Base-by-base conservation (phyloP, 2,888 invertebrate species). In the Liodrosophila aerea region DNA sequence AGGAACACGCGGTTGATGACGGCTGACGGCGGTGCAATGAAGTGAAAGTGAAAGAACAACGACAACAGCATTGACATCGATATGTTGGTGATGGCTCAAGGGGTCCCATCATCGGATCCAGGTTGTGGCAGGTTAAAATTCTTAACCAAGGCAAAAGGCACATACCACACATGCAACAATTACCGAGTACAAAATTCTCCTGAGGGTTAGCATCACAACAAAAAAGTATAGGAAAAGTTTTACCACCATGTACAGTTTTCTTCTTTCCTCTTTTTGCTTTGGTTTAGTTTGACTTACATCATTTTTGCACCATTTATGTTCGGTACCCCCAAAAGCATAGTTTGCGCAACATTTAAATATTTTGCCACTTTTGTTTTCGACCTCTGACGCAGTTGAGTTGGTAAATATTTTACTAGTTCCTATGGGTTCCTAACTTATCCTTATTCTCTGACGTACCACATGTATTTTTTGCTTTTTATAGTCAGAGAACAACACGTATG, bases 311-410 rank as follows among this genome's bases (percentile, higher is more conserved):
- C 36, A 51, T 47, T 62, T 62, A 12, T 51, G 22, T 39, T 34
- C 16, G 11, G 37, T 34, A 41, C 36, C 43, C 64, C 63, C 76
- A 39, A 44, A 45, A 51, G 80, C 64, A 85, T 82, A 82, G 83
- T 78, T 78, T 62, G 44, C 45, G 43, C 41, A 49, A 18, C 60
- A 84, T 84, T 84, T 82, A 59, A 78, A 85, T 85, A 85, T 75
- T 68, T 75, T 72, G 73, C 76, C 54, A 62, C 57, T 85, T 62
- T 60, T 52, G 57, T 54, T 51, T n/a, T 9, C 18, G 39, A 7
- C 12, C 18, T 5, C 8, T 80, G 77, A 75, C 81, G 81, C 74
- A 76, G 46, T 53, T 61, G 22, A 22, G 22, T 22, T 22, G 22
- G 22, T 22, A 18, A 46, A 30, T 40, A 18, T 29, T 52, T 40